Percentiles rank a stretch among this genome's conserved stretches.
These are phyloP conservation scores for Muscicapa adusta DNA, from an alignment of 2,113 vertebrate genomes.

Conservation along the genomic window DNA sequence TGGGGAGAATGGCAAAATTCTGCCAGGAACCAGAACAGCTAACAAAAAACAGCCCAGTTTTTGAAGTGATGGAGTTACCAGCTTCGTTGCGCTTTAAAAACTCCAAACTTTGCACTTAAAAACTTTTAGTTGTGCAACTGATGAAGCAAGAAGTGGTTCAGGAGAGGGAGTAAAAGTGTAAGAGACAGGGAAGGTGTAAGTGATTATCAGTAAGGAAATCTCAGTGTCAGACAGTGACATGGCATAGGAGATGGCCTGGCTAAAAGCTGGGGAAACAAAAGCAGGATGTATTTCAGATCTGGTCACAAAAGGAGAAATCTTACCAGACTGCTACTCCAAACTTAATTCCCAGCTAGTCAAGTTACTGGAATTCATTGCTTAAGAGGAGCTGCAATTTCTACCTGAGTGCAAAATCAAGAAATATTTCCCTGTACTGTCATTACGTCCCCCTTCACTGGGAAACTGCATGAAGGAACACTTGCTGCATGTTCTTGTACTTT, in stretches of 20 bases:
- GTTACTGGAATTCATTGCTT: not conserved
- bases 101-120: not conserved
- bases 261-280: not conserved
- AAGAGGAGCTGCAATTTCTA: not conserved
- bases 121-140: not conserved
- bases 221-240: not conserved
- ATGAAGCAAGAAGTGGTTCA: not conserved
- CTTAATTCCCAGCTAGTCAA: not conserved
- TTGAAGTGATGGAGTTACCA: not conserved
- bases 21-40: not conserved
- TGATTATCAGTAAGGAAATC: not conserved
- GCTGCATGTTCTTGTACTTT: not conserved
- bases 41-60: not conserved
- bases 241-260: not conserved
- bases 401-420: not conserved
- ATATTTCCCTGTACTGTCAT: not conserved
- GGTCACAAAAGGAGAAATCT: not conserved
- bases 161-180: not conserved
- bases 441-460: not conserved
- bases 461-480: not conserved
- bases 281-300: not conserved
- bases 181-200: not conserved
- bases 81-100: not conserved
- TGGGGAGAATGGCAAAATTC: rapidly evolving
- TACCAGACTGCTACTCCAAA: not conserved